phyloP scores from a whole-genome alignment of 2,797 vertebrate species.

The Pyrocephalus nanus region DNA sequence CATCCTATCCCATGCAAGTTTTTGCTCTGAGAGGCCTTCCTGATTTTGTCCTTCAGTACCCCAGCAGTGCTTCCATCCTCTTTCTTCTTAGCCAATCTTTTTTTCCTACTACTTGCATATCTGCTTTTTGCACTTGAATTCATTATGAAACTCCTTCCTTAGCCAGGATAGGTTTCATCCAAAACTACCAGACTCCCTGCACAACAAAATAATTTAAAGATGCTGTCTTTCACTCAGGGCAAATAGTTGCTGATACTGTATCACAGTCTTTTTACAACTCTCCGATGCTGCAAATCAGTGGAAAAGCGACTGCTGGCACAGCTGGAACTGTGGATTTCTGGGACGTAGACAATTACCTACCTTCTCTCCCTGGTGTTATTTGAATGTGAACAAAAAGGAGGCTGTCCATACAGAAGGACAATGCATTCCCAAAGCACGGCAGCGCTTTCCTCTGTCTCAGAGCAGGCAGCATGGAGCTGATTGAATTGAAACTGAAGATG shows the following conservation, averaged over 20 bases:
- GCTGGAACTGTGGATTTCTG: neutral
- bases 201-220: neutral
- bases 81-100: neutral
- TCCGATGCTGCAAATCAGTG: neutral
- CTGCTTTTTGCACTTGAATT: neutral
- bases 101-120: neutral
- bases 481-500: neutral
- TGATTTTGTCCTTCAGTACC: neutral
- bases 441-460: neutral
- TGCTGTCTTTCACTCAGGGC: neutral
- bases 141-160: neutral
- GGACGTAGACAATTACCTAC: accelerated
- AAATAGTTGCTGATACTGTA: neutral
- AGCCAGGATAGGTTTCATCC: neutral
- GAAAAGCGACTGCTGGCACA: neutral
- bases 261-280: neutral
- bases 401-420: neutral
- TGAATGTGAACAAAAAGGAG: neutral
- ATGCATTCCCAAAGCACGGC: neutral
- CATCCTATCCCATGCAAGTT: neutral
- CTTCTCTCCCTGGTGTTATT: neutral
- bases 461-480: neutral
- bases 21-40: neutral
- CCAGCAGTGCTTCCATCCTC: neutral
- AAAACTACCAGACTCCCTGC: neutral